Base-by-base conservation (phyloP, 1,140 invertebrate species). In the Drosophila mojavensis region DNA sequence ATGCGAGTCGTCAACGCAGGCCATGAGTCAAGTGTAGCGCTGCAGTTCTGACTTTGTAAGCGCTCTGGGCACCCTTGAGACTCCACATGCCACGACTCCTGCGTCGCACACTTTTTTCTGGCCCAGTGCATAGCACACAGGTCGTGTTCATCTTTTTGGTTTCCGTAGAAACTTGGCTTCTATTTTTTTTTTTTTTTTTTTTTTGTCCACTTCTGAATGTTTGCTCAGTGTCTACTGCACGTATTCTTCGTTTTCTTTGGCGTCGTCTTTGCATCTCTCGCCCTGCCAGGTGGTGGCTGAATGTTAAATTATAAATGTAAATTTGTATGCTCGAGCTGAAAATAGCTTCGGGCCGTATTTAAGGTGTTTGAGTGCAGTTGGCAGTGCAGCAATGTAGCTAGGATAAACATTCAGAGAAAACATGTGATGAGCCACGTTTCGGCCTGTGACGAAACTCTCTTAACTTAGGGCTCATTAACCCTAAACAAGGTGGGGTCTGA, bases 311-410 rank as follows among this genome's bases (percentile, higher is more conserved):
- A 78, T 78, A 76, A 75, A 78, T 70, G 65, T 51, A 70, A 75
- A 78, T 76, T 78, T 76, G 72, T 78, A 61, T 75, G 55, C 75
- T 75, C 53, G 55, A 75, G 75, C 51, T 65, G 65, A 69, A 70
- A 78, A 78, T 76, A 71, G 72, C 75, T 71, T 60, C 60, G 70
- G 60, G 75, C 56, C 64, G 59, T 56, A 69, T 75, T 78, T 70
- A 75, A 75, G 59, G 51, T 58, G 53, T 69, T 64, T 48, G 69
- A 75, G 73, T 66, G 69, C 61, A 71, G 50, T 45, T 28, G 26
- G n/a, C 45, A 45, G 20, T 51, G 1, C 24, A 24, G 5, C 39
- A 58, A 28, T 58, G n/a, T 45, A 45, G 55, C 6, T 24, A 26
- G 55, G 5, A 24, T 11, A 5, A 55, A n/a, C n/a, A 33, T 33